Base-by-base conservation (phyloP, 1,140 invertebrate species). In the Heliconius hewitsoni region DNA sequence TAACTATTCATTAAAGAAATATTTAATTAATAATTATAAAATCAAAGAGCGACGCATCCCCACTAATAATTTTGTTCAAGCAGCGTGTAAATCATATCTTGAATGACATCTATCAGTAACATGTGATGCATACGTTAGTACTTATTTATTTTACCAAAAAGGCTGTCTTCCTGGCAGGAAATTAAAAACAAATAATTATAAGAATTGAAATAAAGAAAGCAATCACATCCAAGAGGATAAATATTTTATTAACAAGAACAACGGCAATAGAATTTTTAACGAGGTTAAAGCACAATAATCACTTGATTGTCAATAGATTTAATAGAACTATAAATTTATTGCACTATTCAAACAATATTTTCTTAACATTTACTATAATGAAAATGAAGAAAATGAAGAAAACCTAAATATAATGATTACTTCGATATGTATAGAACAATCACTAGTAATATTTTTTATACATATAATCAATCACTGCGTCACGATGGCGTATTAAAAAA, bases 271-370 rank as follows among this genome's bases (percentile, higher is more conserved):
- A 9, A 72, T 71, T 37, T 66, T 75, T 60, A 77, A 77, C 46
- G 50, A 72, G 76, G 76, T 55, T 74, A 39, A 37, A 79, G 27
- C 37, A 46, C 50, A 71, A 71, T 23, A 50, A 75, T 71, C 57
- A 72, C 34, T 13, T 37, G 70, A 71, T 18, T 72, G 34, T 8
- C 30, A 72, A 39, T 37, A 72, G 1, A 18, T 72, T 72, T 72
- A 39, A 72, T 66, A 66, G 60, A 57, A 23, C n/a, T 57, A 57
- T 57, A 4, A 11, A 23, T 19, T 55, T 19, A 55, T n/a, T 55
- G 19, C 52, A 55, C 3, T 57, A 57, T 57, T 57, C 3, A 57
- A 57, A 23, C n/a, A 57, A 11, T 57, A 57, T 23, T 23, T 57
- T 57, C 19, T 23, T n/a, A 23, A 57, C 2, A 23, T 57, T 23